Evolutionary conservation across 23 tunicate genomes (phyloP), one percentile per base, ranked within the genome.

Genomic region (Pegea sp.): DNA sequence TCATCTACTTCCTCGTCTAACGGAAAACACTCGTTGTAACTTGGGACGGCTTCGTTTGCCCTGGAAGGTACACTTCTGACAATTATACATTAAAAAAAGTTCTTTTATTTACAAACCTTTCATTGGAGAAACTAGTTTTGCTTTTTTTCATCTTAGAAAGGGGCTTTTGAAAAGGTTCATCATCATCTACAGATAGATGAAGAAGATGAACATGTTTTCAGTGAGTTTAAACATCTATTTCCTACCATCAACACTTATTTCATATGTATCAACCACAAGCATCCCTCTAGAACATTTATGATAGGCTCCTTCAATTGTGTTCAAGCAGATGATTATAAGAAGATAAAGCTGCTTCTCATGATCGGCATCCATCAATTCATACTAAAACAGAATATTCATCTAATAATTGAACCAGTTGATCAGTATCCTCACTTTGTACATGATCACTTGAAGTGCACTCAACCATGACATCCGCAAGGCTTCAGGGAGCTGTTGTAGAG

Each of bases 291-390:
- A 38, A 38, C 46, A 38, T 38, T 38, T 38, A 16, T 38, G 46
- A 38, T 8, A 38, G 46, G 46, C 46, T 11, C 46, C 46, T 16
- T 38, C 46, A 8, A 38, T 11, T 38, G 46, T 16, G 11, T 16
- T 11, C 16, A 38, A 16, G 16, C 46, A 38, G 16, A 38, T 38
- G 16, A 38, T 16, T 16, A 38, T 16, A 11, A 38, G 11, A 8
- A 38, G 16, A 38, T 38, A 38, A 11, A 38, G 46, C 46, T 38
- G 46, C 16, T 38, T 38, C 46, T 38, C 46, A 38, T 38, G 46
- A 38, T 38, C 46, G 16, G 46, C 46, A 38, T 38, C 46, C 46
- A 38, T 11, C 46, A 38, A 16, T 11, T 38, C 46, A 38, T 38
- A 38, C 46, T 38, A 16, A 38, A 38, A 38, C 16, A 8, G 11